Conservation (phyloP, 1,140 invertebrate species). For the Drosophila rufa region DNA sequence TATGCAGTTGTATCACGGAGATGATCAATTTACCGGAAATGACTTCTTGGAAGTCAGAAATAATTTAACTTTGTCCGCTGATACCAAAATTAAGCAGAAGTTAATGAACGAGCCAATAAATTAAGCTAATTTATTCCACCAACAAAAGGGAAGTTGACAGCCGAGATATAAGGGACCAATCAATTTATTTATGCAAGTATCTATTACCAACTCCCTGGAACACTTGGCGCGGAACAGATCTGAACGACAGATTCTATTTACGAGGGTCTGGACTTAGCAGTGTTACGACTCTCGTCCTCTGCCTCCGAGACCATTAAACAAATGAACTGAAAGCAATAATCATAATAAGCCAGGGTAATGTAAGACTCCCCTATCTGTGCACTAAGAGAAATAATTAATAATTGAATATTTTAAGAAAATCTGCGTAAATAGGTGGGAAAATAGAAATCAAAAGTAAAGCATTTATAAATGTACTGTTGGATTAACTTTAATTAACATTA, state of each 20-base stretch:
- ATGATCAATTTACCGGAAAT: slow-evolving; percentile 23
- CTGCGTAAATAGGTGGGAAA: background rate
- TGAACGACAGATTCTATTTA: slow-evolving; percentile 30
- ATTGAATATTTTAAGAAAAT: background rate
- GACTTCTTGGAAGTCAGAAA: slow-evolving; percentile 22
- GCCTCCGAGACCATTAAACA: slow-evolving; percentile 65
- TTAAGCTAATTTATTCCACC: slow-evolving; percentile 44
- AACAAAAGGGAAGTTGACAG: slow-evolving; percentile 30
- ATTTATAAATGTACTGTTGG: no score
- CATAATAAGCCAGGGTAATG: slow-evolving; percentile 59
- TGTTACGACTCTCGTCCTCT: slow-evolving; percentile 9
- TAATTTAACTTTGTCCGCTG: slow-evolving; percentile 13
- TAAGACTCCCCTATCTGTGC: slow-evolving; percentile 3
- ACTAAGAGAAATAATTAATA: slow-evolving; percentile 29
- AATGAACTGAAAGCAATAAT: slow-evolving; percentile 76
- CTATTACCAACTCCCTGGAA: slow-evolving; percentile 43
- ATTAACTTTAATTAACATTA: no score
- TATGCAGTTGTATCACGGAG: background rate
- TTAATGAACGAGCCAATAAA: slow-evolving; percentile 38
- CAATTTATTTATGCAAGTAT: slow-evolving; percentile 47
- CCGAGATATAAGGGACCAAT: slow-evolving; percentile 24
- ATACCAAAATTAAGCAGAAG: slow-evolving; percentile 9
- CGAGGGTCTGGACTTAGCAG: slow-evolving; percentile 18
- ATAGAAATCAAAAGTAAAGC: background rate
- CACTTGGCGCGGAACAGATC: slow-evolving; percentile 31